A percentile compares a stretch with the other conserved stretches of the same genome.
phyloP scores from a whole-genome alignment of 2,797 vertebrate species.

The Alcedo atthis region DNA sequence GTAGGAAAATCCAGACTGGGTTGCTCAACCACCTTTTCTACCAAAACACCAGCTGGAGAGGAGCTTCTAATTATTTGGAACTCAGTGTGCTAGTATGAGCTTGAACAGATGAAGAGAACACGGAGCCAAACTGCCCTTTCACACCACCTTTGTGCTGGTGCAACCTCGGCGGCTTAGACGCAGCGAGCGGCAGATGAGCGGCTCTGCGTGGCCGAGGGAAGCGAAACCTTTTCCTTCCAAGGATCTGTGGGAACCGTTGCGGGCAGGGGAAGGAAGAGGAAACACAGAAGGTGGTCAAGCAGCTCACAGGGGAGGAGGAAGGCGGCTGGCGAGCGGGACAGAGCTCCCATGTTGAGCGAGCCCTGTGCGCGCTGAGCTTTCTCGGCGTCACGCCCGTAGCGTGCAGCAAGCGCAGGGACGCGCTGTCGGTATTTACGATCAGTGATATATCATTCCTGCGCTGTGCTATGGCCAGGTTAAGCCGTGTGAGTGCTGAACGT shows the following conservation, averaged over 20 bases:
- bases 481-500: not conserved
- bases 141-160: slow-evolving; percentile 40
- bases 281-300: not conserved
- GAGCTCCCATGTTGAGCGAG: not conserved
- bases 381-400: not conserved
- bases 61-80: slow-evolving; percentile 62
- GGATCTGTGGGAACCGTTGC: not conserved
- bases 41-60: slow-evolving; percentile 72
- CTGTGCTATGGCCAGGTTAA: not conserved
- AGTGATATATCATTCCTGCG: not conserved
- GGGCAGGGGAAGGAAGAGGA: not conserved
- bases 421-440: fast-evolving
- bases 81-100: slow-evolving; percentile 58
- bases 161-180: not conserved
- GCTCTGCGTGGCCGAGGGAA: not conserved
- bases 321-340: fast-evolving
- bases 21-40: slow-evolving; percentile 71
- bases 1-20: slow-evolving; percentile 65
- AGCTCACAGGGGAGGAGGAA: not conserved
- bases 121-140: slow-evolving; percentile 59
- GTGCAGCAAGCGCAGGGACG: not conserved
- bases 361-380: not conserved
- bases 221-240: not conserved
- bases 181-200: not conserved
- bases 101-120: slow-evolving; percentile 60